Conservation (phyloP, 2,113 vertebrate species). For the Eclectus roratus region DNA sequence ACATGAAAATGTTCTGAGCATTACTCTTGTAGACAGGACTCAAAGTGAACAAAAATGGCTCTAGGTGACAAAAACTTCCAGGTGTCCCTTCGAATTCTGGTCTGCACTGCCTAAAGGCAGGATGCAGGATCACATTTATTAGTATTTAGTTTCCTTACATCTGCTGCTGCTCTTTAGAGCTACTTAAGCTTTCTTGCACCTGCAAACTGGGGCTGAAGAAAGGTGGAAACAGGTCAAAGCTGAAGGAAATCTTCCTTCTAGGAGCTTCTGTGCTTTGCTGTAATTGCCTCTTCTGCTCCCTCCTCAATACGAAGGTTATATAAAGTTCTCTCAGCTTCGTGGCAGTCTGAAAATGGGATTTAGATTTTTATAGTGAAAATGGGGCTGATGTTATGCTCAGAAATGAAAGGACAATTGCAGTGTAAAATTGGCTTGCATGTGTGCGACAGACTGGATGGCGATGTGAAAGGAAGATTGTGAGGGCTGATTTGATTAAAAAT, state of each 20-base stretch:
- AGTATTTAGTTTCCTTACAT: background rate
- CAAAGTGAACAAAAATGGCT: background rate
- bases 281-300: background rate
- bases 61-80: background rate
- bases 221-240: background rate
- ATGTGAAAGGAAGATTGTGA: slow-evolving; percentile 48
- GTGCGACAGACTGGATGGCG: background rate
- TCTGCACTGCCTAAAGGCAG: background rate
- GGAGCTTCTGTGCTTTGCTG: background rate
- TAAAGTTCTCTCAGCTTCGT: background rate
- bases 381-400: slow-evolving; percentile 4
- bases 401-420: slow-evolving; percentile 37
- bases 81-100: background rate
- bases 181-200: background rate
- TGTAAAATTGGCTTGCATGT: slow-evolving; percentile 42
- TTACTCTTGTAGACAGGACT: background rate
- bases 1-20: background rate
- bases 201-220: background rate
- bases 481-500: slow-evolving; percentile 44
- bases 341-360: background rate
- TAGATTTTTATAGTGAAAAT: slow-evolving; percentile 12
- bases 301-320: background rate
- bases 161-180: background rate
- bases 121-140: background rate
- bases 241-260: background rate